These are phyloP conservation scores for Typhlomys cinereus DNA, from an alignment of 2,113 vertebrate genomes.

Conservation along the genomic window DNA sequence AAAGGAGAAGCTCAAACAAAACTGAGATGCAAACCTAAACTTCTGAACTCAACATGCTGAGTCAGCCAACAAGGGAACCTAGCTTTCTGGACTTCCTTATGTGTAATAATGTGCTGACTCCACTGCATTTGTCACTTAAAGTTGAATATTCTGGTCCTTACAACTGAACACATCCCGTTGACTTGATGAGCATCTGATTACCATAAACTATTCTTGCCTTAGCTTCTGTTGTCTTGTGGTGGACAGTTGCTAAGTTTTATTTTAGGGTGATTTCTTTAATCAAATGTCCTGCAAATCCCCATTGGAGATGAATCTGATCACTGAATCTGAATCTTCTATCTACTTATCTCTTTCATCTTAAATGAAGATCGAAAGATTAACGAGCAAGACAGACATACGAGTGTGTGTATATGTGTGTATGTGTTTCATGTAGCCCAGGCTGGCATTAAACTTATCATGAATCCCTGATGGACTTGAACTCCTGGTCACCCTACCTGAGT, in stretches of 20 bases:
- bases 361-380: not conserved
- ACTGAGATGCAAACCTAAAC: not conserved
- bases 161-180: too few species aligned
- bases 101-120: not conserved
- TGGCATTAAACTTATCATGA: too few species aligned
- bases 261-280: not conserved
- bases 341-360: not conserved
- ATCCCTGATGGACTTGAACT: too few species aligned
- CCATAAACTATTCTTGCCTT: not conserved
- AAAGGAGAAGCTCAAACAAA: not conserved
- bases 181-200: not conserved
- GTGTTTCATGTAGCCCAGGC: too few species aligned
- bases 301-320: not conserved
- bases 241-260: not conserved
- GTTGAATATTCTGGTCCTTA: not conserved
- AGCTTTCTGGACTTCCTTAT: not conserved
- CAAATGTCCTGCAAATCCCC: not conserved
- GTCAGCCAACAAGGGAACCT: not conserved
- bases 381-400: too few species aligned
- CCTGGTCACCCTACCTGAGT: too few species aligned
- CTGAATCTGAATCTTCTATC: not conserved
- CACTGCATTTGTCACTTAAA: not conserved
- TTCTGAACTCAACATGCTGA: not conserved
- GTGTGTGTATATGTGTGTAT: too few species aligned
- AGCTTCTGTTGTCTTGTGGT: not conserved